Evolutionary conservation across 2,797 vertebrate species (phyloP).

Genomic region (Pangasius macronema): DNA sequence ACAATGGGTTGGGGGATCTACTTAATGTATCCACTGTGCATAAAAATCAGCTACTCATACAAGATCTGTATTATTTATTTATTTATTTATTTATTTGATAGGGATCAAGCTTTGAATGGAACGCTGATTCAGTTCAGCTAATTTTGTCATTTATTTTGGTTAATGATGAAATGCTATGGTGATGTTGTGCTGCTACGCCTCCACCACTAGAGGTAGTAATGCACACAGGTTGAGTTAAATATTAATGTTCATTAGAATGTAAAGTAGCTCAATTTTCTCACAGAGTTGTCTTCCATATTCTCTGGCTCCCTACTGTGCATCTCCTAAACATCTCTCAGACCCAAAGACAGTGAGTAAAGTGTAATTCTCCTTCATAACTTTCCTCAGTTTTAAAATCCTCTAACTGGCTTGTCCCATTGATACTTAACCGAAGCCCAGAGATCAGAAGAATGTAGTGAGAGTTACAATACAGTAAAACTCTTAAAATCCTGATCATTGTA

Average conservation of each 20-base stretch:
- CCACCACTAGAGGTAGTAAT: constrained; percentile 59
- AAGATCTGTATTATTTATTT: background rate
- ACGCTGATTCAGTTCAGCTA: background rate
- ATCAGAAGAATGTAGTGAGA: constrained; percentile 2
- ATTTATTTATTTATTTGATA: no score
- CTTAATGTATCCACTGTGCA: background rate
- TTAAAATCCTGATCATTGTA: constrained; percentile 7
- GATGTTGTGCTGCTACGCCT: constrained; percentile 13
- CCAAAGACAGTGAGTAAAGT: background rate
- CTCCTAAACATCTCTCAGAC: background rate
- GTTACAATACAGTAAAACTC: background rate
- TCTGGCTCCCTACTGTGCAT: background rate
- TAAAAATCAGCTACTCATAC: background rate
- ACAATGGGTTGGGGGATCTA: no score
- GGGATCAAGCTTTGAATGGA: background rate
- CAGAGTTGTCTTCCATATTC: background rate
- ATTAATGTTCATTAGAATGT: background rate
- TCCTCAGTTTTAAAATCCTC: background rate
- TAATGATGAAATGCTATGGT: background rate
- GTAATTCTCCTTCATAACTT: background rate
- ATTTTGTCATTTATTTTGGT: background rate
- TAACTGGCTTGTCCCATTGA: background rate
- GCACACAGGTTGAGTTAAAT: constrained; percentile 45
- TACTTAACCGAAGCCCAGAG: constrained; percentile 10
- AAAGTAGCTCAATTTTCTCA: background rate